Evolutionary conservation across 37 sponge, comb jelly and placozoan species (phyloP), one percentile per base, ranked within the genome.

Genomic region (Beroe ovata): DNA sequence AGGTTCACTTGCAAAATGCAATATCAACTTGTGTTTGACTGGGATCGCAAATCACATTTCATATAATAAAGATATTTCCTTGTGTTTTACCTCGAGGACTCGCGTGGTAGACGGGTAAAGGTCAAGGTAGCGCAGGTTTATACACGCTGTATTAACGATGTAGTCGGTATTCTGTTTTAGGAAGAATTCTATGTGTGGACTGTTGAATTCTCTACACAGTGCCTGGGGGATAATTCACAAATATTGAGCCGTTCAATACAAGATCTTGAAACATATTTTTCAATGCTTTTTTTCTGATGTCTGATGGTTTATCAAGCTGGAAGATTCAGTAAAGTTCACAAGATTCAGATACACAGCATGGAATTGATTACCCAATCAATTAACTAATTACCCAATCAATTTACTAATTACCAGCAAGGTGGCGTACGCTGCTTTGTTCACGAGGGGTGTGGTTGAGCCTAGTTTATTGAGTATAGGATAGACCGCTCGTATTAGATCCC

Each of bases 161-260:
- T 77, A 77, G 47, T 77, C 84, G 14, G 84, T n/a, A 54, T 77
- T 77, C 33, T 77, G 84, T 25, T 77, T 77, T 14, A 77, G 38
- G 54, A 77, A 77, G 84, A 77, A 77, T 8, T 35, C 84, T 25
- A 77, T 77, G 54, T 77, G 26, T 1, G 84, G 84, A 77, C 84
- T 77, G 84, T 77, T 42, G 54, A 77, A 77, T 3, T 77, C 84
- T 0, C 54, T 22, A 77, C 84, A 77, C 25, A 77, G 54, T 0
- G 36, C 54, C 84, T 77, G 54, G 18, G 28, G 63, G 21, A 62
- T 62, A 16, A n/a, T n/a, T n/a, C n/a, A n/a, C n/a, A n/a, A n/a
- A n/a, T n/a, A n/a, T n/a, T n/a, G n/a, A n/a, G n/a, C n/a, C n/a
- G n/a, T n/a, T n/a, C n/a, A n/a, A n/a, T n/a, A n/a, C n/a, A n/a